These are phyloP conservation scores for Seriola dumerili DNA, from an alignment of 2,113 vertebrate species.

Conservation along the genomic window DNA sequence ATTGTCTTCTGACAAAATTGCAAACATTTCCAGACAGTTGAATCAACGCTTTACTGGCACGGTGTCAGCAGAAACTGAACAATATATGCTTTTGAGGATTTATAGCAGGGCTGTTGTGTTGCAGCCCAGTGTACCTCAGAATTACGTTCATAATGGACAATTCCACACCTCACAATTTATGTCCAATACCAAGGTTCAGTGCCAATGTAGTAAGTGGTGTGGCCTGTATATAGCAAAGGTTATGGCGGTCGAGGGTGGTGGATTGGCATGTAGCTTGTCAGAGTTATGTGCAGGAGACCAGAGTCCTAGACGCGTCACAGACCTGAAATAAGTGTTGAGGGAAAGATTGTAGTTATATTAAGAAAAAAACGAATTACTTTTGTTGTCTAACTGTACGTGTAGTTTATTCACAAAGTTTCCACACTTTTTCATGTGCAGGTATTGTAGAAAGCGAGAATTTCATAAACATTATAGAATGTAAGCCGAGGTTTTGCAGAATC, in stretches of 20 bases:
- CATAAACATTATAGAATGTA: neutral
- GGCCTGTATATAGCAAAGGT: neutral
- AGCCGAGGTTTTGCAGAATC: neutral
- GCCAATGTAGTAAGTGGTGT: neutral
- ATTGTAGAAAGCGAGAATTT: neutral
- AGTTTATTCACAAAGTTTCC: neutral
- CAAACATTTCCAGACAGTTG: neutral
- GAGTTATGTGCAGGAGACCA: neutral
- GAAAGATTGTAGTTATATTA: no score
- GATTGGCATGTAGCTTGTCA: neutral
- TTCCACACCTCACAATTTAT: neutral
- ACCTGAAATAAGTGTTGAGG: no score
- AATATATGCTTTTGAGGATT: neutral
- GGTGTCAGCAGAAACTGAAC: conserved; percentile 1
- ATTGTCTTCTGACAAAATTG: neutral
- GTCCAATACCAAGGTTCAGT: neutral
- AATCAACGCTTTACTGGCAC: neutral
- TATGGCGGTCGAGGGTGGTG: neutral
- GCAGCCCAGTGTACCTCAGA: neutral
- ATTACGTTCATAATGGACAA: neutral
- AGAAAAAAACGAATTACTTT: neutral
- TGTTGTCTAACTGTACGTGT: no score
- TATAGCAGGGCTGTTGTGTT: conserved; percentile 2
- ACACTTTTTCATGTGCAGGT: neutral
- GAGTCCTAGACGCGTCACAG: no score